phyloP scores from a whole-genome alignment of 2,113 vertebrate genomes.

The Coracopsis vasa region DNA sequence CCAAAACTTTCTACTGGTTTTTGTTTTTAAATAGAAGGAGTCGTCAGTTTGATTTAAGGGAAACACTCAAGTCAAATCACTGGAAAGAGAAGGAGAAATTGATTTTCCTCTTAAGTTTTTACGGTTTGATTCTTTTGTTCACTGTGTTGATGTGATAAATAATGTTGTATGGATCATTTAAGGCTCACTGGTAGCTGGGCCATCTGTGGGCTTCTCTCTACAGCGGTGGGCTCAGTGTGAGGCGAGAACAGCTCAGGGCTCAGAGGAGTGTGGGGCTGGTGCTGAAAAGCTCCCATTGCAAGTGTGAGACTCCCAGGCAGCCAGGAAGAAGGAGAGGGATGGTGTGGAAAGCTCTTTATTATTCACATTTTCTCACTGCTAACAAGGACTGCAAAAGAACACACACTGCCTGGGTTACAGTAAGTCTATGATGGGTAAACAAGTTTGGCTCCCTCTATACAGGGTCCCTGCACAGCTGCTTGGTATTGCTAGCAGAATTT shows the following conservation, averaged over 20 bases:
- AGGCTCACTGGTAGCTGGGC: background rate
- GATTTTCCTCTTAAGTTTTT: background rate
- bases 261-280: background rate
- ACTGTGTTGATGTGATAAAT: background rate
- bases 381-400: too few relatives aligned
- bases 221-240: background rate
- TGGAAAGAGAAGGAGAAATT: background rate
- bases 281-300: background rate
- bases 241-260: background rate
- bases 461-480: background rate
- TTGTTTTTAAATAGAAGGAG: background rate
- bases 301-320: background rate
- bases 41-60: background rate
- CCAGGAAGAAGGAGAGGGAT: background rate
- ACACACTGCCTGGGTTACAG: fast-evolving
- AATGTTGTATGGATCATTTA: background rate
- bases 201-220: background rate
- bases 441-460: background rate
- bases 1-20: fast-evolving
- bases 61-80: background rate
- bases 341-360: background rate
- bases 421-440: background rate
- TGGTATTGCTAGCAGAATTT: background rate
- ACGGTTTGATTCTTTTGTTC: background rate
- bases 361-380: background rate